Percentiles rank a stretch among this genome's conserved stretches.
Evolutionary conservation across 1,140 invertebrate genomes (phyloP).

Genomic region (Helicoverpa armigera): DNA sequence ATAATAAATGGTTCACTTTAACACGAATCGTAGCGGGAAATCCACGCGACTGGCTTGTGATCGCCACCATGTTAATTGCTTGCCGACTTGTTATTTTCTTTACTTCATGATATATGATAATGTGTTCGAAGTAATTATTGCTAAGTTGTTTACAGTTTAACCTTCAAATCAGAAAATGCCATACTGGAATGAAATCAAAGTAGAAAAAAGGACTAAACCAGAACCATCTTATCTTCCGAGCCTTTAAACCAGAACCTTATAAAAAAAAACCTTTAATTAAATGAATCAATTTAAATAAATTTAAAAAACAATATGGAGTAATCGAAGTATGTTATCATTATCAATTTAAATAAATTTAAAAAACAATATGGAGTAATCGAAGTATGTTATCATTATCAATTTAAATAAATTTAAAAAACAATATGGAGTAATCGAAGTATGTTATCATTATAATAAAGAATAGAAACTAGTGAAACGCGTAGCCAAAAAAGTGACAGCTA

Average conservation of each 20-base stretch:
- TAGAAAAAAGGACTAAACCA: neutral
- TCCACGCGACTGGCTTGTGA: conserved; percentile 84
- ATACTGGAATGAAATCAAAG: conserved; percentile 16
- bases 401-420: no score
- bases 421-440: no score
- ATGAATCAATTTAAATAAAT: no score
- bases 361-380: no score
- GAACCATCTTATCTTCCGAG: neutral
- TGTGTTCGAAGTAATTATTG: conserved; percentile 48
- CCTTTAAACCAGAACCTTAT: no score
- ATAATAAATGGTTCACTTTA: conserved; percentile 84
- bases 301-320: no score
- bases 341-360: no score
- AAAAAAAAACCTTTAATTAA: no score
- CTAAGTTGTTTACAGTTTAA: conserved; percentile 56
- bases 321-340: no score
- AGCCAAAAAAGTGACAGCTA: neutral
- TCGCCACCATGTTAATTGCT: conserved; percentile 81
- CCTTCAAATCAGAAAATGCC: conserved; percentile 40
- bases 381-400: no score
- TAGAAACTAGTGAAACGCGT: no score
- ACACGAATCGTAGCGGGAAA: conserved; percentile 83
- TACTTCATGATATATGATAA: conserved; percentile 63
- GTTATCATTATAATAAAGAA: no score
- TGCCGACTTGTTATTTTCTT: conserved; percentile 75